Evolutionary conservation across 1,140 invertebrate species (phyloP).

Genomic region (Propsilocerus akamusi): DNA sequence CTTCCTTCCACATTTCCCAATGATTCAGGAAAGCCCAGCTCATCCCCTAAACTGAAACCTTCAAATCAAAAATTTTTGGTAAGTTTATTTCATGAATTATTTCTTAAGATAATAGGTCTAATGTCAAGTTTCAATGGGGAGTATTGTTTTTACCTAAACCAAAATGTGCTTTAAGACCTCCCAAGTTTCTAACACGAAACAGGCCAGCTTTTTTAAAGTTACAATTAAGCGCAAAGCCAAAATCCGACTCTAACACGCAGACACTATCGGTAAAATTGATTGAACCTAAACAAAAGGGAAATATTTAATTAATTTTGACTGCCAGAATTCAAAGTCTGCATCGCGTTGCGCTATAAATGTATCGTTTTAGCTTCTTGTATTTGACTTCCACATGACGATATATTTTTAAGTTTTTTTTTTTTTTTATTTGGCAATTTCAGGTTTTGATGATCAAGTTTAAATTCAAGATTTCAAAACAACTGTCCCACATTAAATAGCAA

Average conservation of each 20-base stretch:
- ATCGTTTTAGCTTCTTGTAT: too few relatives aligned
- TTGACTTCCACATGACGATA: too few relatives aligned
- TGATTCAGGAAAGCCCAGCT: conserved; percentile 52
- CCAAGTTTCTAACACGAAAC: conserved; percentile 72
- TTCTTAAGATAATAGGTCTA: not conserved
- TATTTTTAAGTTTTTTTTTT: too few relatives aligned
- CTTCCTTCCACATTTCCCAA: conserved; percentile 31
- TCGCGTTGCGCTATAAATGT: too few relatives aligned
- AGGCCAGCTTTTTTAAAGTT: conserved; percentile 78
- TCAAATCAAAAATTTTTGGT: conserved; percentile 11
- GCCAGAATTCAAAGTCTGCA: too few relatives aligned
- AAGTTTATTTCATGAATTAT: not conserved
- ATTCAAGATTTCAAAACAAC: too few relatives aligned
- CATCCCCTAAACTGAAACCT: conserved; percentile 59
- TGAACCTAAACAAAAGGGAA: not conserved
- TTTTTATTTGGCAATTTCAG: too few relatives aligned
- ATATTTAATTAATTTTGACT: too few relatives aligned
- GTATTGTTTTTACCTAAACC: conserved; percentile 48
- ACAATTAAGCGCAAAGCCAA: conserved; percentile 71
- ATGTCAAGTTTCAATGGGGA: not conserved
- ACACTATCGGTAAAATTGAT: conserved; percentile 33
- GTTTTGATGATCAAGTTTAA: too few relatives aligned
- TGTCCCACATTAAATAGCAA: too few relatives aligned
- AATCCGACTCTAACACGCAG: conserved; percentile 73
- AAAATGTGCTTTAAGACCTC: conserved; percentile 71